Conservation (phyloP, 37 sponge, comb jelly and placozoan genomes). For the Ianthella basta region DNA sequence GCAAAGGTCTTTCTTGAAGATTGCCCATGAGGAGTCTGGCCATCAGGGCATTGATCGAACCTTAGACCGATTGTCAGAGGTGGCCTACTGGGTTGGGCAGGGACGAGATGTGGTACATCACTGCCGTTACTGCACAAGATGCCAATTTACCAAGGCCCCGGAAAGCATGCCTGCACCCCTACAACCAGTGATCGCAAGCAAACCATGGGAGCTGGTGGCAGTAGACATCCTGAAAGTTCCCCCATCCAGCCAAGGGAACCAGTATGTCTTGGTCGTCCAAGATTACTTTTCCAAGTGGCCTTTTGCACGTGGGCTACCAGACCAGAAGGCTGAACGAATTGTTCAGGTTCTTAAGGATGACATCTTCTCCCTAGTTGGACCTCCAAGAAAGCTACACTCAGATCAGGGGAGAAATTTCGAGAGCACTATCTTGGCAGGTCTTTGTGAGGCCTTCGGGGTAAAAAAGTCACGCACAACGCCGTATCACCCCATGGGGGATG, state of each 20-base stretch:
- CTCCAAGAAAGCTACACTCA: background rate
- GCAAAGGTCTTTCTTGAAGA: background rate
- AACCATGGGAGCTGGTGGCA: slow-evolving; percentile 10
- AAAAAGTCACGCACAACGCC: slow-evolving; percentile 19
- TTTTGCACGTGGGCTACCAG: background rate
- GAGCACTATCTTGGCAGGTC: background rate
- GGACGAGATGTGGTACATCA: background rate
- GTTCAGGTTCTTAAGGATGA: background rate
- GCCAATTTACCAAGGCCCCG: slow-evolving; percentile 2
- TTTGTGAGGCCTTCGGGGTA: slow-evolving; percentile 9
- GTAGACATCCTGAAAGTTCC: background rate
- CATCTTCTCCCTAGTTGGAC: background rate
- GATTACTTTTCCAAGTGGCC: slow-evolving; percentile 16
- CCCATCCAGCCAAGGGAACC: background rate
- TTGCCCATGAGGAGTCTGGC: background rate
- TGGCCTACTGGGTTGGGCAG: slow-evolving; percentile 22
- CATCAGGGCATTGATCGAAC: slow-evolving; percentile 17
- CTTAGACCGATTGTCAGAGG: background rate
- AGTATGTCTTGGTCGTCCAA: background rate
- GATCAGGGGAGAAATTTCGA: background rate
- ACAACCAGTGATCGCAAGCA: no score
- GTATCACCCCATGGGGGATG: slow-evolving; percentile 32
- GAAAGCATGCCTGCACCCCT: background rate
- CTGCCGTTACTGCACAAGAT: background rate
- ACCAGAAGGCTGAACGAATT: background rate